phyloP scores from a whole-genome alignment of 2,888 invertebrate species.

The Ypsolopha scabrella region DNA sequence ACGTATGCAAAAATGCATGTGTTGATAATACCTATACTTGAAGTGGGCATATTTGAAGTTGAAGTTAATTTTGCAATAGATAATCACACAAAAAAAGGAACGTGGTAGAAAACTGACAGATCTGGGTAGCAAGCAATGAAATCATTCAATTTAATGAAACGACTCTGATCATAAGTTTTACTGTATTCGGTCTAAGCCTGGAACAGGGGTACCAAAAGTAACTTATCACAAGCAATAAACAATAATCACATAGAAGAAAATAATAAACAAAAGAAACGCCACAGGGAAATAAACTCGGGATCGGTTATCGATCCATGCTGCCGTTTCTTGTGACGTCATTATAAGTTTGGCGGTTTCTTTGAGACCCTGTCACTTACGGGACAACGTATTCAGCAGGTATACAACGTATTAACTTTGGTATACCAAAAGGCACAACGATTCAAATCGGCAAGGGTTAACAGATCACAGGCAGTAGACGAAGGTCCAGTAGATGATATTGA shows the following conservation, averaged over 20 bases:
- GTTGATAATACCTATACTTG: too few species aligned
- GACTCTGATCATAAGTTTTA: neutral
- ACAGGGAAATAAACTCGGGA: slow-evolving; percentile 9
- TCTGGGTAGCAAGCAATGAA: neutral
- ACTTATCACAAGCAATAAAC: neutral
- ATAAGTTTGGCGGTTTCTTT: neutral
- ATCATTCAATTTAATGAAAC: neutral
- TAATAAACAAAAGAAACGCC: slow-evolving; percentile 8
- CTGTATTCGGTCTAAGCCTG: too few species aligned
- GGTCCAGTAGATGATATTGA: slow-evolving; percentile 85
- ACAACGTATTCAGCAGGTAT: neutral
- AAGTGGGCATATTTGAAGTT: too few species aligned
- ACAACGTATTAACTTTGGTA: slow-evolving; percentile 3
- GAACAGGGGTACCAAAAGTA: neutral
- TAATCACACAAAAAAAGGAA: too few species aligned
- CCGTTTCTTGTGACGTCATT: neutral
- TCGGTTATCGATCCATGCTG: slow-evolving; percentile 1
- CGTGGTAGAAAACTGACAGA: too few species aligned
- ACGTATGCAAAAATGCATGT: too few species aligned
- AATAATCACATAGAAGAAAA: slow-evolving; percentile 5
- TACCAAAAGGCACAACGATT: neutral
- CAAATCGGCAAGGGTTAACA: neutral
- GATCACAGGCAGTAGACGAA: slow-evolving; percentile 73
- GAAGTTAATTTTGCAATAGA: too few species aligned
- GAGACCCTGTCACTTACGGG: neutral